Base-by-base conservation (phyloP, 2,888 invertebrate species). In the Serripes groenlandicus region DNA sequence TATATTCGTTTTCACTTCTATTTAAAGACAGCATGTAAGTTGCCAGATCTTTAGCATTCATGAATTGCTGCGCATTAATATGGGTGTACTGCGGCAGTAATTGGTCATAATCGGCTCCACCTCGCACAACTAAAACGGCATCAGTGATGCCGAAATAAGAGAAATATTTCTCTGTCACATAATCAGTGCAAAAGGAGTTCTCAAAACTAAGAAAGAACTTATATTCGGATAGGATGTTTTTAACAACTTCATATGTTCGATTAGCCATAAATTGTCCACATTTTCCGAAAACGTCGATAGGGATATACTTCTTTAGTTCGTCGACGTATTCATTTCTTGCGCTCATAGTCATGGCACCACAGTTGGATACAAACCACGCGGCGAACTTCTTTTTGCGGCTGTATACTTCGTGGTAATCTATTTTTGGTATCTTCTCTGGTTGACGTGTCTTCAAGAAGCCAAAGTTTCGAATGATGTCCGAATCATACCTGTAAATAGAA, bases 1-100 rank as follows among this genome's bases (percentile, higher is more conserved):
- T 73, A 42, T 78, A 78, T 26, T 35, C 15, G 34, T 35, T 52
- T 68, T 78, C 73, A 68, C 78, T 78, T n/a, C 56, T 52, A 73
- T 78, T 78, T 3, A 78, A 21, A 11, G 28, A 21, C 21, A 74
- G 15, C 23, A 78, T 26, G 32, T 37, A 73, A 3, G 52, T 28
- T 15, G 56, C 78, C 0, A 78, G 42, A 7, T 66, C 32, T 37
- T 37, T 32, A 21, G 71, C 42, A 18, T 49, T 54, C 11, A 28
- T 21, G 26, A 68, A 78, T 30, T 73, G 32, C 28, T 49, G 32
- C 5, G 68, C 30, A 37, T 78, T 66, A 23, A 78, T 78, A 23
- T 68, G 73, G 0, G 78, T 68, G 54, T 73, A 58, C 11, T 32
- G 42, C 1, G 78, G 78, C 28, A 78, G 37, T 21, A 78, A 23